A percentile compares a stretch with the other conserved stretches of the same genome.
Evolutionary conservation across 2,888 invertebrate genomes (phyloP).

Genomic region (Fabriciana adippe): DNA sequence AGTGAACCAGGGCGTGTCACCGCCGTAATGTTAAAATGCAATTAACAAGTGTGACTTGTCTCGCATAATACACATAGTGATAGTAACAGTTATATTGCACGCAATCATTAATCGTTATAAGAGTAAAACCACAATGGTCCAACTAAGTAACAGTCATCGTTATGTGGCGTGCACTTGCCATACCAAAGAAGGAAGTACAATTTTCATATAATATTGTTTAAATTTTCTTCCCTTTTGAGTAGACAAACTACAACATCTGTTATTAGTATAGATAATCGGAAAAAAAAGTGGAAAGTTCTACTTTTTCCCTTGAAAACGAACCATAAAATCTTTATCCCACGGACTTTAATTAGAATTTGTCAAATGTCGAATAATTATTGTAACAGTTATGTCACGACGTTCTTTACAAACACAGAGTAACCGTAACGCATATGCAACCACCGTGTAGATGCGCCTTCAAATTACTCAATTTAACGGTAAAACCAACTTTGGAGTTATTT

Average conservation of each 20-base stretch:
- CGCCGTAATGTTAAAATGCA: conserved; percentile 50
- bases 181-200: no score
- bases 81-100: conserved; percentile 44
- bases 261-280: no score
- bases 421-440: conserved; percentile 59
- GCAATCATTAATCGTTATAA: conserved; percentile 7
- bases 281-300: no score
- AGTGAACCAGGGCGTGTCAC: conserved; percentile 49
- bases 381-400: conserved; percentile 67
- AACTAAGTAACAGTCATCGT: neutral
- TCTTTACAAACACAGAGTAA: conserved; percentile 48
- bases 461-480: conserved; percentile 79
- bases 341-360: neutral
- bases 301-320: no score
- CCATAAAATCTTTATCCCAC: neutral
- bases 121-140: neutral
- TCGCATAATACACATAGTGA: conserved; percentile 71
- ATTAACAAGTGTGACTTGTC: conserved; percentile 59
- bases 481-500: conserved; percentile 41
- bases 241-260: no score
- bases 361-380: conserved; percentile 55
- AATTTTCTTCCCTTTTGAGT: no score
- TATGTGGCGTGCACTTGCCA: no score
- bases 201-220: no score
- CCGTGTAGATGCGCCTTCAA: conserved; percentile 66